Evolutionary conservation across 2,113 vertebrate genomes (phyloP).

Genomic region (Pao palembangensis): DNA sequence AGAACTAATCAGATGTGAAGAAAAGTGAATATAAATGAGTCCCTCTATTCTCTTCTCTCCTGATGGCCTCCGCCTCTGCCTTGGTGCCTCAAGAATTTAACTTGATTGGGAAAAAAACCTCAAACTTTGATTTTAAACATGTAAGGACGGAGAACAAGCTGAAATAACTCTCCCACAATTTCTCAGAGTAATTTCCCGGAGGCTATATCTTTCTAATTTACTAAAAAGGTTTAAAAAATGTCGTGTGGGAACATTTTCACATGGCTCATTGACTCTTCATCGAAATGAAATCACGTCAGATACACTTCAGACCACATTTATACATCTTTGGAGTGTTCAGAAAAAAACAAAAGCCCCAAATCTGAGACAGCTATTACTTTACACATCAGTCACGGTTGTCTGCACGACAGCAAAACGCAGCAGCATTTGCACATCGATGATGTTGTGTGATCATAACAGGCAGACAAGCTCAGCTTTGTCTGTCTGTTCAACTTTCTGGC

Average conservation of each 20-base stretch:
- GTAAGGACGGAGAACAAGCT: no score
- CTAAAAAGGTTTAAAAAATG: neutral
- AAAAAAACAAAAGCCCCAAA: neutral
- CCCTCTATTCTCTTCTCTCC: neutral
- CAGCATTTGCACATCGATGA: no score
- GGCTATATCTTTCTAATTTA: no score
- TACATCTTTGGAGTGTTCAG: slow-evolving; percentile 1
- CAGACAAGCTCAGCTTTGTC: no score
- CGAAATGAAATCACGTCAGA: slow-evolving; percentile 8
- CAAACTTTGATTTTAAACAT: no score
- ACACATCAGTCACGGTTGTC: no score
- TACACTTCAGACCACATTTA: slow-evolving; percentile 10
- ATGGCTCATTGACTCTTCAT: slow-evolving; percentile 21
- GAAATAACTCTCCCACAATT: neutral
- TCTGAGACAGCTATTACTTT: no score
- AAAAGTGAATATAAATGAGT: slow-evolving; percentile 42
- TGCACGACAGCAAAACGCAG: no score
- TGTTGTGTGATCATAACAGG: no score
- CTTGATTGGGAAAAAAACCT: no score
- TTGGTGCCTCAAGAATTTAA: neutral
- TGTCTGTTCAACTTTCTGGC: no score
- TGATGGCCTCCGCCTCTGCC: neutral
- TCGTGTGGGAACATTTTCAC: slow-evolving; percentile 26
- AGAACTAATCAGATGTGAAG: slow-evolving; percentile 36
- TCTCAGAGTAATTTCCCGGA: no score